Conservation (phyloP, 2,113 vertebrate genomes). For the Hepsetus odoe region DNA sequence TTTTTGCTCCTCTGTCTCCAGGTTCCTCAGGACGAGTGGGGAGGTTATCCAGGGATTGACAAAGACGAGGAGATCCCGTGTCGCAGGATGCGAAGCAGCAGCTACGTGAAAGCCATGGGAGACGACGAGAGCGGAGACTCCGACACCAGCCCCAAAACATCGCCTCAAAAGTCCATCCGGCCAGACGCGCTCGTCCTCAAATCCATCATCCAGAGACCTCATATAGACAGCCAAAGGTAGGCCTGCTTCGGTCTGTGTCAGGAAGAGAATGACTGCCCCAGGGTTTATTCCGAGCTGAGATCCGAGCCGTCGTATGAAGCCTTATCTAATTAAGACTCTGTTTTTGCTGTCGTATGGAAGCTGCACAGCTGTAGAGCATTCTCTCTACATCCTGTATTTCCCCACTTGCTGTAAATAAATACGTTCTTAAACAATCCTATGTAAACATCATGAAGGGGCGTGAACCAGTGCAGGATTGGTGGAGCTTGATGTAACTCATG, state of each 20-base stretch:
- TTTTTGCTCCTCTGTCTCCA: constrained; percentile 58
- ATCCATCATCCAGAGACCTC: constrained; percentile 86
- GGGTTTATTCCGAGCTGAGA: not conserved
- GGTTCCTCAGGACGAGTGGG: constrained; percentile 98
- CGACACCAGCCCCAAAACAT: constrained; percentile 90
- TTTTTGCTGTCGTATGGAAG: not conserved
- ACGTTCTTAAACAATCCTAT: too few relatives aligned
- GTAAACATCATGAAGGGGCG: too few relatives aligned
- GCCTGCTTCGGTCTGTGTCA: constrained; percentile 39
- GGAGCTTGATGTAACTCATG: too few relatives aligned
- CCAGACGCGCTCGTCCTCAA: constrained; percentile 88
- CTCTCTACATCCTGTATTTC: too few relatives aligned
- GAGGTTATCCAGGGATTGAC: constrained; percentile 84
- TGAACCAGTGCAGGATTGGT: too few relatives aligned
- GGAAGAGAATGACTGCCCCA: not conserved
- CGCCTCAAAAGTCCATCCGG: constrained; percentile 84
- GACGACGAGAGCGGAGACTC: constrained; percentile 97
- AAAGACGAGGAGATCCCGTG: constrained; percentile 95
- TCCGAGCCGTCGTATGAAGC: not conserved
- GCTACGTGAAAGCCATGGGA: constrained; percentile 99
- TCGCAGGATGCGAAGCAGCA: constrained; percentile 95
- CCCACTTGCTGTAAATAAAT: too few relatives aligned
- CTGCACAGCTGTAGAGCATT: too few relatives aligned
- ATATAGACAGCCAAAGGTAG: constrained; percentile 91
- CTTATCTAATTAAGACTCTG: not conserved